phyloP scores from a whole-genome alignment of 1,140 invertebrate species.

The Piezodorus guildinii region DNA sequence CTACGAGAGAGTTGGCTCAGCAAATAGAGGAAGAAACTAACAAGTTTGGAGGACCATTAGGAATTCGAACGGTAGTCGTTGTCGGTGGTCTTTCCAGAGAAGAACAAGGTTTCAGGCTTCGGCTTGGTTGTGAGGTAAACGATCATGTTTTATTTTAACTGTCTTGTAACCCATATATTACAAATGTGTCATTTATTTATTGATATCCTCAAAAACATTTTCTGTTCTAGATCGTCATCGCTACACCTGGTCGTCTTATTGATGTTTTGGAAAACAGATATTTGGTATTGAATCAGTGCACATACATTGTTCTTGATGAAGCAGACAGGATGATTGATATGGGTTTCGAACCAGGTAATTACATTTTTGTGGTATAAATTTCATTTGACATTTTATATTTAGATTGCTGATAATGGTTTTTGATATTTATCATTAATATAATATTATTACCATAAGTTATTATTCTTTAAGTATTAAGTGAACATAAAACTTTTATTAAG shows the following conservation, averaged over 20 bases:
- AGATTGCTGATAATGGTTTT: too few relatives aligned
- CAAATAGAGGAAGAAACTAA: conserved; percentile 99
- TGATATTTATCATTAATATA: too few relatives aligned
- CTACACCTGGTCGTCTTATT: conserved; percentile 96
- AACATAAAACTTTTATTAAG: too few relatives aligned
- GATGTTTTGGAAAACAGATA: conserved; percentile 98
- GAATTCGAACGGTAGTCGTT: conserved; percentile 92
- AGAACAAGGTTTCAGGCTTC: conserved; percentile 93
- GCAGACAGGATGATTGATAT: conserved; percentile 99
- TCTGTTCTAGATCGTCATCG: conserved; percentile 80
- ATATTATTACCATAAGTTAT: too few relatives aligned
- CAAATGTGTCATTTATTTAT: too few relatives aligned
- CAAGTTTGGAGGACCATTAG: conserved; percentile 91
- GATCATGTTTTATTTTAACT: too few relatives aligned
- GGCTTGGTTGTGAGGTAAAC: conserved; percentile 86
- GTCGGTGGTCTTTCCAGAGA: conserved; percentile 96
- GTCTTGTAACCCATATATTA: too few relatives aligned
- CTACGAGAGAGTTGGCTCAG: conserved; percentile 96
- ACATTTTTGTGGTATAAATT: not conserved
- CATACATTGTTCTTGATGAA: conserved; percentile 85
- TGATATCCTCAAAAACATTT: too few relatives aligned
- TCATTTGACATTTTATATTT: too few relatives aligned
- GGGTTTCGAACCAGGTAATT: conserved; percentile 83
- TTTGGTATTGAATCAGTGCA: conserved; percentile 90
- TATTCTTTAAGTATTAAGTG: too few relatives aligned